phyloP scores from a whole-genome alignment of 2,888 invertebrate species.

The Agrochola circellaris region DNA sequence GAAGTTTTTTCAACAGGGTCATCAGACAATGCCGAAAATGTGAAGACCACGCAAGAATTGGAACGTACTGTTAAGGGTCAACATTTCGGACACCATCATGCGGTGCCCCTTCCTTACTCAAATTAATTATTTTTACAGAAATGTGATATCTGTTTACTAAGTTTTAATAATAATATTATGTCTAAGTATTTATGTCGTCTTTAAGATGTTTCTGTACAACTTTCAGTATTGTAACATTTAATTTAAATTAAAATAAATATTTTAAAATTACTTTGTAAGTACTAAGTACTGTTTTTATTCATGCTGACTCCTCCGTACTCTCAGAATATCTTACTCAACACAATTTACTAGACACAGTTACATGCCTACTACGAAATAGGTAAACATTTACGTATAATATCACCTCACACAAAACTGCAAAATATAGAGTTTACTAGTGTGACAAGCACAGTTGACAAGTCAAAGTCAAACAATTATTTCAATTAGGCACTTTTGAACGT shows the following conservation, averaged over 20 bases:
- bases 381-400: no score
- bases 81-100: constrained; percentile 14
- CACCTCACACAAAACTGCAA: no score
- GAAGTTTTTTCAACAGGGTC: constrained; percentile 17
- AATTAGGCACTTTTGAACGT: no score
- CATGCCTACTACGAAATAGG: background rate
- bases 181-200: constrained; percentile 54
- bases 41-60: constrained; percentile 13
- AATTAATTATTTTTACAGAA: constrained; percentile 14
- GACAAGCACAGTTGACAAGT: no score
- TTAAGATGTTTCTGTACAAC: constrained; percentile 20
- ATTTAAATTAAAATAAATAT: constrained; percentile 45
- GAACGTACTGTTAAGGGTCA: constrained; percentile 8
- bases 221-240: constrained; percentile 43
- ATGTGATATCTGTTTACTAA: constrained; percentile 43
- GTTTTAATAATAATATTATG: constrained; percentile 26
- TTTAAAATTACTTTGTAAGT: constrained; percentile 11
- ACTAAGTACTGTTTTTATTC: constrained; percentile 3
- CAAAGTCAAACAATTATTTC: no score
- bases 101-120: constrained; percentile 52
- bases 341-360: background rate
- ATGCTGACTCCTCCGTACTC: background rate
- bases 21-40: constrained; percentile 13
- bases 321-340: background rate
- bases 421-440: no score